Evolutionary conservation across 2,888 invertebrate species (phyloP), one percentile per base, ranked within the genome.

Genomic region (Anthoptus insignis): DNA sequence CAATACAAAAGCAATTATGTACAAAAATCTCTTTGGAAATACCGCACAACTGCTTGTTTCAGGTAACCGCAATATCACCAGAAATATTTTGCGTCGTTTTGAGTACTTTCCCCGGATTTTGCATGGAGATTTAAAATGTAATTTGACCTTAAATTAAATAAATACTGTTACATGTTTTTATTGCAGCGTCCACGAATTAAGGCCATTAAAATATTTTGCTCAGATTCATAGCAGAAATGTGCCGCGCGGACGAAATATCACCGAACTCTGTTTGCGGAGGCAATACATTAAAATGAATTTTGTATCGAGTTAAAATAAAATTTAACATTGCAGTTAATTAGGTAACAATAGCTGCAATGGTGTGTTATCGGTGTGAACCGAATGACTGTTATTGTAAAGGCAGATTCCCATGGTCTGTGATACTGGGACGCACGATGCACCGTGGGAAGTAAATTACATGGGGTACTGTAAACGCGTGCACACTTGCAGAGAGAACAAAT

Each of bases 41-140:
- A 83, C 76, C 78, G 75, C 82, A 78, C 78, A 82, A 84, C 81
- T 83, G 83, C 80, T 84, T 81, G 82, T 84, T 79, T 81, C 84
- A 83, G 84, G 83, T 84, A 84, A 85, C 85, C 87, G 81, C 83
- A 84, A 82, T 84, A 84, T 83, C 79, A 84, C 83, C 81, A 81
- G 81, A 85, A 84, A 87, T 86, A 85, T 88, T 86, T 84, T 84
- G 84, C 80, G 78, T 83, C 80, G 78, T 79, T 81, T 78, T 79
- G 70, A 75, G 81, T 82, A 83, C 81, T 80, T 76, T 77, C 75
- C 77, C 79, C 73, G 75, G 78, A 76, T 76, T 75, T 80, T 83
- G 80, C 77, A 77, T 74, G 77, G 75, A 73, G 72, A 72, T 72
- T 78, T 74, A 76, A 78, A 78, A 79, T 81, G 75, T 76, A 79